phyloP scores from a whole-genome alignment of 2,797 vertebrate species.

The Eulemur mongoz region DNA sequence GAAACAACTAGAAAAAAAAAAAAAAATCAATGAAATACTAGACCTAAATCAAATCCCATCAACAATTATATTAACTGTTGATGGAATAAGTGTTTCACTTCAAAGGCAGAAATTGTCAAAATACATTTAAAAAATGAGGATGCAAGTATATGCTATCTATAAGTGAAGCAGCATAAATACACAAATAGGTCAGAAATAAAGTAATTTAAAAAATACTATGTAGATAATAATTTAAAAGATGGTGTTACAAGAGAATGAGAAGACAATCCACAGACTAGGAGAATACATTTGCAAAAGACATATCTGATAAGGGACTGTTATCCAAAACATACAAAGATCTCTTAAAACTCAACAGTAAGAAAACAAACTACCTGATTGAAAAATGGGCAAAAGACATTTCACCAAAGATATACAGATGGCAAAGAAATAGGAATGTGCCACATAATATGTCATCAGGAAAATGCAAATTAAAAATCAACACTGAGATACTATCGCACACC shows the following conservation, averaged over 20 bases:
- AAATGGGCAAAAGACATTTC: background rate
- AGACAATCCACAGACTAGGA: background rate
- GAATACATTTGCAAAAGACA: background rate
- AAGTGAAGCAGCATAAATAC: background rate
- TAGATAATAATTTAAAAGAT: background rate
- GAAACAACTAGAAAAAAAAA: background rate
- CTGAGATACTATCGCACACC: background rate
- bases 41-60: background rate
- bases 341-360: background rate
- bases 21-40: background rate
- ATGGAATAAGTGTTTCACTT: background rate
- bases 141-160: background rate
- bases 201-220: background rate
- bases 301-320: background rate
- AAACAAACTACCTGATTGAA: no score
- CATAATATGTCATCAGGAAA: background rate
- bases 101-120: background rate
- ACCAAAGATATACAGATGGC: background rate
- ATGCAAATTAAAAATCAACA: background rate
- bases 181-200: background rate
- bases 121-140: background rate
- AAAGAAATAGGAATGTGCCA: background rate
- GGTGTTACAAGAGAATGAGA: background rate
- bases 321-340: background rate
- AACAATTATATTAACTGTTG: background rate